Base-by-base conservation (phyloP, 1,140 invertebrate species). In the Brachionus rotundiformis region DNA sequence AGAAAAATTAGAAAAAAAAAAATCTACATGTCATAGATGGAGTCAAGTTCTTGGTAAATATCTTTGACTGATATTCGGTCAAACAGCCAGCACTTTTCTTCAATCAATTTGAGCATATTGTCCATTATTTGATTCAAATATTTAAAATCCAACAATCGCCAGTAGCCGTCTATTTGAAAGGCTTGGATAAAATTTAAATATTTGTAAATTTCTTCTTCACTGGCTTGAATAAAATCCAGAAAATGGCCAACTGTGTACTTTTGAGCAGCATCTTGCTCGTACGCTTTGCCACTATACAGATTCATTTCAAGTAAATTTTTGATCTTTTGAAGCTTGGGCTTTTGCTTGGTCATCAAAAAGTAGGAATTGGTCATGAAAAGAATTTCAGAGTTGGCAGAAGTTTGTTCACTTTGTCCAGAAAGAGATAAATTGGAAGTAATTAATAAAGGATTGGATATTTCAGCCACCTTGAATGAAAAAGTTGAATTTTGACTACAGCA, bases 381-480 rank as follows among this genome's bases (percentile, higher is more conserved):
- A 7, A 79, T 19, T 29, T 79, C 59, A n/a, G 36, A 79, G 23
- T 79, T 79, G 3, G 33, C 27, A 19, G 23, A 10, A n/a, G 23
- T 27, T 41, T 39, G 19, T 3, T 63, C 23, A 6, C 25, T 25
- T 63, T 79, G 19, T 59, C 31, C 47, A 27, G 76, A 27, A 59
- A 33, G 11, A 23, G n/a, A 29, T 19, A 79, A 41, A 79, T 63
- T 33, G 10, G 27, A 19, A 16, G 47, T 27, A 11, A 79, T 41
- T 8, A 79, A n/a, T 11, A 79, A 13, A 16, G 76, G 76, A 29
- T 79, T 79, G 23, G 76, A 79, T 54, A 79, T 79, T 39, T 79
- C 76, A n/a, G 76, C 76, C 8, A 79, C 47, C 59, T 79, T 79
- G 33, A 79, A 79, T 11, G 76, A 79, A 79, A 27, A 79, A 10